phyloP scores from a whole-genome alignment of 2,797 vertebrate genomes.

The Picus viridis region DNA sequence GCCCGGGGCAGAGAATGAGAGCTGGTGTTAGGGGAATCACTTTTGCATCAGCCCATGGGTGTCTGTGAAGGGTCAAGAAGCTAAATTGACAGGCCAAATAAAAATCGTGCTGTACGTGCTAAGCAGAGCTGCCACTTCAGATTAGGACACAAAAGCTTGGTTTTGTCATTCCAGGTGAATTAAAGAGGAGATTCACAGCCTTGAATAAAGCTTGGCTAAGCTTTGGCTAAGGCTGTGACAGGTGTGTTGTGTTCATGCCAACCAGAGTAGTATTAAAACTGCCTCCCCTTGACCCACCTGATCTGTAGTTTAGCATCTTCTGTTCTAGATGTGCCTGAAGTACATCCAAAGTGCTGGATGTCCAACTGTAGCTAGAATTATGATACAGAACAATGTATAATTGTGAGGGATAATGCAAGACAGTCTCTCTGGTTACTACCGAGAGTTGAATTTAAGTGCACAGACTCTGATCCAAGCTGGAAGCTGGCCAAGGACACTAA shows the following conservation, averaged over 20 bases:
- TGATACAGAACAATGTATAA: background rate
- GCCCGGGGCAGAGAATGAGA: background rate
- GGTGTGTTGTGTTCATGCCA: background rate
- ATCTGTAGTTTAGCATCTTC: background rate
- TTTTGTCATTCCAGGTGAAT: background rate
- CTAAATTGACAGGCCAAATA: background rate
- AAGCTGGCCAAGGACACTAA: background rate
- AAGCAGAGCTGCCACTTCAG: background rate
- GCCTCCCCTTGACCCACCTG: background rate
- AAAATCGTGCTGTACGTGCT: accelerated
- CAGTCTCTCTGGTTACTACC: background rate
- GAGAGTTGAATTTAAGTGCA: background rate
- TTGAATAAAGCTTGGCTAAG: background rate
- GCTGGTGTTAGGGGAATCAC: background rate
- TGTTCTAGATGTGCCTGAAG: background rate
- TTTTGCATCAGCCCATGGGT: background rate
- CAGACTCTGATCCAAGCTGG: background rate
- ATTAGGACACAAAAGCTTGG: background rate
- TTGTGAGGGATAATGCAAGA: background rate
- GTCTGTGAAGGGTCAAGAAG: background rate
- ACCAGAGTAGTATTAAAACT: background rate
- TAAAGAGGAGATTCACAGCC: background rate
- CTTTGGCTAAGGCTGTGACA: background rate
- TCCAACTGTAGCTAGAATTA: background rate
- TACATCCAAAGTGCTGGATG: background rate